These are phyloP conservation scores for Callopanchax toddi DNA, from an alignment of 2,113 vertebrate genomes.

Conservation along the genomic window DNA sequence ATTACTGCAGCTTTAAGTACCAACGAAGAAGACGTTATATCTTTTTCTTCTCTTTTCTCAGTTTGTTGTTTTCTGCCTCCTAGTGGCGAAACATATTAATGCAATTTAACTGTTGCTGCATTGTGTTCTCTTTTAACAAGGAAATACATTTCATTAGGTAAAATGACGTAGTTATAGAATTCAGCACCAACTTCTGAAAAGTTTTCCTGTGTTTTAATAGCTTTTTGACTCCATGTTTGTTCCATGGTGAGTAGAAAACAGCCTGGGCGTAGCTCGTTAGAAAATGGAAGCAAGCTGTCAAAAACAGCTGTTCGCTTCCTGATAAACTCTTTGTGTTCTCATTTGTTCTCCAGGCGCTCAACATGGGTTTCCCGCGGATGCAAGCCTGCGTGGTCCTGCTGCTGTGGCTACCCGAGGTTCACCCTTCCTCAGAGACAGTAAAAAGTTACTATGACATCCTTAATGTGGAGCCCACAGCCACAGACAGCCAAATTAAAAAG, in stretches of 20 bases:
- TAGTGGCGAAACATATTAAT: background rate
- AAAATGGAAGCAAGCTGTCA: slow-evolving; percentile 9
- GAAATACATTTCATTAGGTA: background rate
- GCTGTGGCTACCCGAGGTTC: slow-evolving; percentile 24
- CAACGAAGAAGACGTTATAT: slow-evolving; percentile 37
- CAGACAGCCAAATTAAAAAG: slow-evolving; percentile 66
- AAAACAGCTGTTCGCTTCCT: background rate
- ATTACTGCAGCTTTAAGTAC: background rate
- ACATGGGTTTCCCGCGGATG: slow-evolving; percentile 30
- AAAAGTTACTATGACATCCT: slow-evolving; percentile 64
- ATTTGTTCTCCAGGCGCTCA: background rate
- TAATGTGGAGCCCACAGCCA: slow-evolving; percentile 51
- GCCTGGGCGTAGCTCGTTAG: slow-evolving; percentile 15
- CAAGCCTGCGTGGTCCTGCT: slow-evolving; percentile 15
- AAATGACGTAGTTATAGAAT: background rate
- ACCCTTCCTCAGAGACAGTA: background rate
- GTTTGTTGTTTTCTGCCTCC: slow-evolving; percentile 4
- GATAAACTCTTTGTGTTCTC: background rate
- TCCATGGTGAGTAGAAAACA: background rate
- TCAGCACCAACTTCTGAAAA: no score
- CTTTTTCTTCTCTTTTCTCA: background rate
- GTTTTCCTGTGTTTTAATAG: background rate
- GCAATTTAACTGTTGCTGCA: fast-evolving
- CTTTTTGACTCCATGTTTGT: background rate
- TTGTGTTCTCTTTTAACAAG: background rate